Evolutionary conservation across 2,888 invertebrate species (phyloP), one percentile per base, ranked within the genome.

Genomic region (Mamestra brassicae): DNA sequence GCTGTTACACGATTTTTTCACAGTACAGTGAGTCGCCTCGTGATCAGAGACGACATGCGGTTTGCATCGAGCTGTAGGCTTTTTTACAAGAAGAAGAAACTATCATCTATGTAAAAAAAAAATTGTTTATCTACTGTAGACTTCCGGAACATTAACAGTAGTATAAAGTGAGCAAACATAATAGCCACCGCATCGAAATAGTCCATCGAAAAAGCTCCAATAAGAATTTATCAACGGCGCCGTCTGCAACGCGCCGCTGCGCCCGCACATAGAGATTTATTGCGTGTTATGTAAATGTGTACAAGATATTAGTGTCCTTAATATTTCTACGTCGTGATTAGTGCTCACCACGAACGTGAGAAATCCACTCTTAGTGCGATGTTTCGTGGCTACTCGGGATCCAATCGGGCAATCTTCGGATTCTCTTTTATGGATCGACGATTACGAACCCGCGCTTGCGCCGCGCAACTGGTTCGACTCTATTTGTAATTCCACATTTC

Each of bases 241-340:
- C 92, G 94, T 90, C 91, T 90, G 89, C 89, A 87, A 87, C 89
- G 88, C 86, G 87, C 85, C 86, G 87, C 78, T 90, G 91, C 90
- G 91, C 91, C 88, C 91, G 87, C 86, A 78, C 85, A 75, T 78
- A 79, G 90, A 89, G 94, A 96, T 96, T 96, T 95, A 96, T 96
- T 91, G 92, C 94, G 91, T 93, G 93, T 95, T 95, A 95, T 95
- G 96, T 95, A 95, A 95, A 95, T 95, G 92, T 94, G 93, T 94
- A 94, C 94, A 93, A 93, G 95, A 94, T 94, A 96, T 95, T 95
- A 96, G 94, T 94, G 95, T 95, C 94, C 94, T 94, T 95, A 95
- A 96, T 96, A 96, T 93, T 94, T 96, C 93, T 89, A 92, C 92
- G 94, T 96, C 95, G 93, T 94, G 95, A 95, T 96, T 94, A 93